These are phyloP conservation scores for Myiotriccus ornatus DNA, from an alignment of 2,797 vertebrate species.

Conservation along the genomic window DNA sequence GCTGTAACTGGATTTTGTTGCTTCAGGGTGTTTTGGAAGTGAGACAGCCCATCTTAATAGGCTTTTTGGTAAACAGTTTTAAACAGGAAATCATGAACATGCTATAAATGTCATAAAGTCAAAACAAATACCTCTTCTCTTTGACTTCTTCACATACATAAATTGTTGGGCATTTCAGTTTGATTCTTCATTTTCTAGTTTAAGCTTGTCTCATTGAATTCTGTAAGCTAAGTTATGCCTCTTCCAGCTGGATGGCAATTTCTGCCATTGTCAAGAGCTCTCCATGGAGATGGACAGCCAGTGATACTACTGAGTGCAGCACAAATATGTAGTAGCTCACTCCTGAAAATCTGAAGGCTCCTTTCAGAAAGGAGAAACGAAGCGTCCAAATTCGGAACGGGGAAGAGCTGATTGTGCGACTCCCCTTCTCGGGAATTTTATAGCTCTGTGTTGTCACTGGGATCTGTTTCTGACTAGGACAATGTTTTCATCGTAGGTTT, in stretches of 20 bases:
- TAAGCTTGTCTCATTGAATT: not conserved
- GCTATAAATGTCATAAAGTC: not conserved
- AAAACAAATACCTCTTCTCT: not conserved
- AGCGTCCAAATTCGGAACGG: not conserved
- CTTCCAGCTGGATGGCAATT: not conserved
- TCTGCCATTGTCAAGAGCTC: not conserved
- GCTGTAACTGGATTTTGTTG: slow-evolving; percentile 39
- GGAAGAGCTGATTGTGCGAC: not conserved
- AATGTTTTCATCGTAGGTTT: slow-evolving; percentile 80
- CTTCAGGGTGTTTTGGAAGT: slow-evolving; percentile 37
- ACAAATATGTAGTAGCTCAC: not conserved
- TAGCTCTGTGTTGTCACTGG: not conserved
- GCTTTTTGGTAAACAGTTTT: slow-evolving; percentile 49
- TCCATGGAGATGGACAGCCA: not conserved
- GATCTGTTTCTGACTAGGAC: not conserved
- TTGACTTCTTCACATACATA: not conserved
- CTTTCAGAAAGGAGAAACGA: not conserved
- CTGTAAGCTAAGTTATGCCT: not conserved
- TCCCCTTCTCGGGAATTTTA: not conserved
- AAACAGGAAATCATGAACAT: not conserved
- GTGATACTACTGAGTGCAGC: not conserved
- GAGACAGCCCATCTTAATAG: slow-evolving; percentile 22
- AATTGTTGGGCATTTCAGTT: not conserved
- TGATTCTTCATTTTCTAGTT: not conserved
- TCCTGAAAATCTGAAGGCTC: not conserved